Evolutionary conservation across 2,888 invertebrate species (phyloP).

Genomic region (Ptilodon capucinus): DNA sequence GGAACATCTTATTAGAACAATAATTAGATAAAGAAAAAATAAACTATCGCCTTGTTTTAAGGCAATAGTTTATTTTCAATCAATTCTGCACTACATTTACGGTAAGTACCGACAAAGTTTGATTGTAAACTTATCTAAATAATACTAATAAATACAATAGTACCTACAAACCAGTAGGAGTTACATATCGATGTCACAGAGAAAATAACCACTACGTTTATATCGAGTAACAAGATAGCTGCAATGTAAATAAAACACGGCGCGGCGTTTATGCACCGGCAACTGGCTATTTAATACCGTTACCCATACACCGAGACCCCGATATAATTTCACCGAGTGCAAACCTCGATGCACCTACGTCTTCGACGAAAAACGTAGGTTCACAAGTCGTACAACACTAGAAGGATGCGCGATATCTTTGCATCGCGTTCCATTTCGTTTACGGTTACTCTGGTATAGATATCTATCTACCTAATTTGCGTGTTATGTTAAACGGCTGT

Average conservation of each 20-base stretch:
- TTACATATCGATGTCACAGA: constrained; percentile 14
- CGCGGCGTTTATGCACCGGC: constrained; percentile 53
- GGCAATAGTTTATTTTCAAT: no score
- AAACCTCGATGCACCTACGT: constrained; percentile 47
- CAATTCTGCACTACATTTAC: no score
- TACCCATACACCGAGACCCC: constrained; percentile 56
- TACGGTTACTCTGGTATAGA: neutral
- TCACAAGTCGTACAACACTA: constrained; percentile 21
- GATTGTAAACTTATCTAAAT: no score
- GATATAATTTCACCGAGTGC: constrained; percentile 57
- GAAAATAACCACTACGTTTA: constrained; percentile 25
- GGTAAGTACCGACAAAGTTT: no score
- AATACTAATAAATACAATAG: neutral
- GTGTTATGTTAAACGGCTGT: no score
- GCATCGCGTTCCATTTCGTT: neutral
- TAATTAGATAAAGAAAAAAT: no score
- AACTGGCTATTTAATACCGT: constrained; percentile 62
- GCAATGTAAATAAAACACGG: constrained; percentile 60
- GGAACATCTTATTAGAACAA: neutral
- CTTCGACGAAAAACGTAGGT: constrained; percentile 22
- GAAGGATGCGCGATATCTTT: neutral
- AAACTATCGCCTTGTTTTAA: no score
- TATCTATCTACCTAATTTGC: neutral
- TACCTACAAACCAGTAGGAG: neutral
- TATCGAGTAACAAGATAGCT: constrained; percentile 50